A percentile compares a stretch with the other conserved stretches of the same genome.
These are phyloP conservation scores for Prochilodus magdalenae DNA, from an alignment of 2,113 vertebrate genomes.

Conservation along the genomic window DNA sequence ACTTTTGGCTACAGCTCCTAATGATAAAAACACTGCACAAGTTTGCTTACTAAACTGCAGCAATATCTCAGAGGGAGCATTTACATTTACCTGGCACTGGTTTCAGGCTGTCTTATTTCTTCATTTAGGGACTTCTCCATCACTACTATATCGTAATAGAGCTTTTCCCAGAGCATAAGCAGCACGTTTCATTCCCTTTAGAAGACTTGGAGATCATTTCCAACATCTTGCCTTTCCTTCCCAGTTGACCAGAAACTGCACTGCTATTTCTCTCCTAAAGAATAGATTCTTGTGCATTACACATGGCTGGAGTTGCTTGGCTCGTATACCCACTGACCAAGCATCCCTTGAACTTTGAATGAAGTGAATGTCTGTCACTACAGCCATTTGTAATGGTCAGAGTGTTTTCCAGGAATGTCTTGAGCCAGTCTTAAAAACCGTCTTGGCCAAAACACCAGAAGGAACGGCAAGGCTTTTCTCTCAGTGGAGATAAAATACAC, in stretches of 20 bases:
- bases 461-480: not conserved
- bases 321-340: not conserved
- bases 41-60: not conserved
- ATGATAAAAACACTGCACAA: not conserved
- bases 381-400: conserved; percentile 1
- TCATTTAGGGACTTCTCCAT: not conserved
- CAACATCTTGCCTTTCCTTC: conserved; percentile 28
- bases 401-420: not conserved
- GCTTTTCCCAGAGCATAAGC: not conserved
- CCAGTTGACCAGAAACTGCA: not conserved
- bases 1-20: not conserved
- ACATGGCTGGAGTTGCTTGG: conserved; percentile 4
- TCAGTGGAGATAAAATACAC: conserved; percentile 2
- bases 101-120: not conserved
- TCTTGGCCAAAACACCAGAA: not conserved
- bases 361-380: not conserved
- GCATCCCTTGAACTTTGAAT: conserved; percentile 1
- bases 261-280: not conserved
- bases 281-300: not conserved
- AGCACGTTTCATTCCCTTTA: not conserved
- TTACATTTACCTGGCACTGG: not conserved
- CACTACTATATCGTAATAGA: not conserved
- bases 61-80: not conserved
- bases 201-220: not conserved
- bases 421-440: not conserved